These are phyloP conservation scores for Chloroceryle inda DNA, from an alignment of 2,797 vertebrate genomes.

Conservation along the genomic window DNA sequence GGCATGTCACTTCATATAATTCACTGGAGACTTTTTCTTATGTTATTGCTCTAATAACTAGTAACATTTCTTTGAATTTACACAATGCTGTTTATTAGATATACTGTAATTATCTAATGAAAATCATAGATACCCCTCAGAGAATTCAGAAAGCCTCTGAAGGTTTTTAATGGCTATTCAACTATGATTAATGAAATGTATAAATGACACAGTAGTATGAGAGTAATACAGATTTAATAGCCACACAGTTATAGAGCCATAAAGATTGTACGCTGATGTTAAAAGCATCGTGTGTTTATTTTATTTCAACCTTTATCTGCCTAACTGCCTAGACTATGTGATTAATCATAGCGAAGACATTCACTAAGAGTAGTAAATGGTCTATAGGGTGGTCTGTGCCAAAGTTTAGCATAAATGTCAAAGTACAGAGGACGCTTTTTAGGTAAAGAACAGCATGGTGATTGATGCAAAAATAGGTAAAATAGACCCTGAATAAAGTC, in stretches of 20 bases:
- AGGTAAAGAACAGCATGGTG: background rate
- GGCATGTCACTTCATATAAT: background rate
- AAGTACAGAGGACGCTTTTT: background rate
- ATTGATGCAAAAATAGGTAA: background rate
- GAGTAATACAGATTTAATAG: background rate
- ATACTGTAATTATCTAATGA: conserved; percentile 17
- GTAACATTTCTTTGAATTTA: conserved; percentile 63
- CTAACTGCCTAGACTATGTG: background rate
- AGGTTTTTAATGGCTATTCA: conserved; percentile 1
- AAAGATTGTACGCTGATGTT: background rate
- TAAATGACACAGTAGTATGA: background rate
- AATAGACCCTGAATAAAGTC: background rate
- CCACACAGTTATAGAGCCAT: background rate
- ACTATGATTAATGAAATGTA: conserved; percentile 28
- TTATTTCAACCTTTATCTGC: background rate
- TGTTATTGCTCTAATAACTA: background rate
- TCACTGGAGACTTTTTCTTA: background rate
- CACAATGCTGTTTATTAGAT: background rate
- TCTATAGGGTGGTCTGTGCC: background rate
- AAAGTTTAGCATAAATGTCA: background rate
- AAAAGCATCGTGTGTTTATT: background rate
- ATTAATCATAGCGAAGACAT: background rate
- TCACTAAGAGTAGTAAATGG: background rate
- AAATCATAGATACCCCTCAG: background rate
- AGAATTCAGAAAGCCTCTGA: conserved; percentile 20